phyloP scores from a whole-genome alignment of 2,113 vertebrate species.

The Chlamydotis undulata region DNA sequence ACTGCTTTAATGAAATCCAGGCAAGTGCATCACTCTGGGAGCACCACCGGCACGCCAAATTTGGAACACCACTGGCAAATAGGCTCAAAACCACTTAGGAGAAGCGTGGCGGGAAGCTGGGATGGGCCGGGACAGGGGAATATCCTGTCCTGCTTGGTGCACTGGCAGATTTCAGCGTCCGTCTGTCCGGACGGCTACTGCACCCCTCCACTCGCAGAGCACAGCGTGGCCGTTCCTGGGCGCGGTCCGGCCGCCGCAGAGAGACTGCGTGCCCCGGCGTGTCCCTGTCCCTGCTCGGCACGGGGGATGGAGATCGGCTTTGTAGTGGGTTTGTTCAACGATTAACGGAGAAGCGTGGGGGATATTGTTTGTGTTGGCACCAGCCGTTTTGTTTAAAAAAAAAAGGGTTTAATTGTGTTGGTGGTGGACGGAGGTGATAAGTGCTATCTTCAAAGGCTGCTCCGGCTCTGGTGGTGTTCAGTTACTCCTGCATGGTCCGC shows the following conservation, averaged over 20 bases:
- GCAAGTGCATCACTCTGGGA: background rate
- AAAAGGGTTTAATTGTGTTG: background rate
- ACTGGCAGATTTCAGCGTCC: background rate
- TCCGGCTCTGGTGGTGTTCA: background rate
- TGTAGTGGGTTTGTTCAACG: background rate
- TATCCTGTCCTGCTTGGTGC: background rate
- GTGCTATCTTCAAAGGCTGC: conserved; percentile 28
- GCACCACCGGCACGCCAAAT: rapidly evolving
- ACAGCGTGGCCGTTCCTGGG: rapidly evolving
- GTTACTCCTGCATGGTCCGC: background rate
- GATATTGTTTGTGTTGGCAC: background rate
- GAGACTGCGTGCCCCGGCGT: rapidly evolving
- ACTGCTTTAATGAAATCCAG: background rate
- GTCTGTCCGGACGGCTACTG: background rate
- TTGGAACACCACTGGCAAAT: background rate
- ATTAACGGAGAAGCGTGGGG: background rate
- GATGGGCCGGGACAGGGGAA: background rate
- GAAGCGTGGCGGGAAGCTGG: background rate
- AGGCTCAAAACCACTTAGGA: background rate
- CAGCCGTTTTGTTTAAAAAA: background rate
- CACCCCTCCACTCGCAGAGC: background rate
- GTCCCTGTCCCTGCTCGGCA: rapidly evolving
- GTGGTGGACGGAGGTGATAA: background rate
- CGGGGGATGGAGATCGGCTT: background rate
- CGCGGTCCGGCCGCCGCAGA: background rate